phyloP scores from a whole-genome alignment of 2,888 invertebrate species.

The Campoplex nolae region DNA sequence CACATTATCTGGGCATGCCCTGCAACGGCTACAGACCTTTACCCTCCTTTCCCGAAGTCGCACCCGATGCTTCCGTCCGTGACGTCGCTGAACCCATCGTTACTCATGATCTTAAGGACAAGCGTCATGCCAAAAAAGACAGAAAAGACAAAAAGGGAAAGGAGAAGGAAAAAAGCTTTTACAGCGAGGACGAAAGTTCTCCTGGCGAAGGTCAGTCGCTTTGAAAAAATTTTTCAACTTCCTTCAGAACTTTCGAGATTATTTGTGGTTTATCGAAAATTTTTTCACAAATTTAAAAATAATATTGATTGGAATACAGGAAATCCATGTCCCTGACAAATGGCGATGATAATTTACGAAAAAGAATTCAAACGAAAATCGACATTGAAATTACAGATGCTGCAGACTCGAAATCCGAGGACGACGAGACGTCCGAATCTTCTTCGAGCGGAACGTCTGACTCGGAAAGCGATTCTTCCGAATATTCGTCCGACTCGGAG shows the following conservation, averaged over 20 bases:
- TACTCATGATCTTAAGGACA: constrained; percentile 78
- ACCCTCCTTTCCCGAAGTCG: constrained; percentile 92
- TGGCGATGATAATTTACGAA: too few species aligned
- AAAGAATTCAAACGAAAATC: neutral
- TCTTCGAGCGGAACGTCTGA: constrained; percentile 76
- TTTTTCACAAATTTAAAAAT: neutral
- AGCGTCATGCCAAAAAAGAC: constrained; percentile 75
- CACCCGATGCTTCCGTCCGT: constrained; percentile 92
- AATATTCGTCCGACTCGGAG: constrained; percentile 79
- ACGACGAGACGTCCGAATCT: constrained; percentile 84
- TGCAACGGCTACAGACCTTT: constrained; percentile 96
- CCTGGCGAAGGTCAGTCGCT: constrained; percentile 76
- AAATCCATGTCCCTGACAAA: too few species aligned
- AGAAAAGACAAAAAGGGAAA: constrained; percentile 82
- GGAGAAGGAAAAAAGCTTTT: constrained; percentile 88
- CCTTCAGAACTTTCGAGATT: neutral
- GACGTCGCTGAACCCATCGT: constrained; percentile 87
- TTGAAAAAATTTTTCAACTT: neutral
- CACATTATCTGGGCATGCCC: constrained; percentile 95
- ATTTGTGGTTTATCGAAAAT: neutral
- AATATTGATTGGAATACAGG: too few species aligned
- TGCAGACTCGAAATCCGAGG: constrained; percentile 70
- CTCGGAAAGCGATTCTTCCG: constrained; percentile 78
- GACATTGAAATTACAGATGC: constrained; percentile 68
- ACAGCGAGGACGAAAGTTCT: constrained; percentile 84